These are phyloP conservation scores for Sthenelais limicola DNA, from an alignment of 2,888 invertebrate genomes.

Conservation along the genomic window DNA sequence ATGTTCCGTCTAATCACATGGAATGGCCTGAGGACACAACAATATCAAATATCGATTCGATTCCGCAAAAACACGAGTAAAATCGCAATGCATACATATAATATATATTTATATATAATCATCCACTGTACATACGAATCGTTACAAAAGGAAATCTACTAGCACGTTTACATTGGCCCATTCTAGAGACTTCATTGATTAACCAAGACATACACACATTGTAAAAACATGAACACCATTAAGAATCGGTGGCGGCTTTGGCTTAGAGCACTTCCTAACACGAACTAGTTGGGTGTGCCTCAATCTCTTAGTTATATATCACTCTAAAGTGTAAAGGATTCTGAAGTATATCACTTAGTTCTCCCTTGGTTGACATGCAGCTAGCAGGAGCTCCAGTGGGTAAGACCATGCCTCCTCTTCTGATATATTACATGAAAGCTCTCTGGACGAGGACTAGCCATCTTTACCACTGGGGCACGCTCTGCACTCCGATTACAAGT, in stretches of 20 bases:
- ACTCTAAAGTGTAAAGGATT: background rate
- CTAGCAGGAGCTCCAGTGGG: slow-evolving; percentile 1
- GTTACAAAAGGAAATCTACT: no score
- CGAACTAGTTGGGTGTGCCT: background rate
- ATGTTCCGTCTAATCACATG: slow-evolving; percentile 36
- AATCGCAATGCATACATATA: no score
- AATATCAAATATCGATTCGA: slow-evolving; percentile 35
- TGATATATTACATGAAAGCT: slow-evolving; percentile 35
- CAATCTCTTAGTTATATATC: background rate
- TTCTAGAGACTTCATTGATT: no score
- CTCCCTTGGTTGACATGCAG: background rate
- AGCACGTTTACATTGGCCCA: no score
- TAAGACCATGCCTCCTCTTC: background rate
- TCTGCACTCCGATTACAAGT: no score
- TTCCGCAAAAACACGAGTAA: no score
- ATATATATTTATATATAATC: no score
- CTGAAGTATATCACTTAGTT: background rate
- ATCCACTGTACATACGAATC: no score
- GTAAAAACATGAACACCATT: slow-evolving; percentile 3
- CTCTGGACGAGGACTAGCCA: no score
- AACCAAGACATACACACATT: no score
- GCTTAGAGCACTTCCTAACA: background rate
- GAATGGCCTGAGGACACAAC: slow-evolving; percentile 22
- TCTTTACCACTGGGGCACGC: no score
- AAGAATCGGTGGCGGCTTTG: slow-evolving; percentile 17